A percentile compares a stretch with the other conserved stretches of the same genome.
These are phyloP conservation scores for Tenrec ecaudatus DNA, from an alignment of 2,113 vertebrate genomes.

Conservation along the genomic window DNA sequence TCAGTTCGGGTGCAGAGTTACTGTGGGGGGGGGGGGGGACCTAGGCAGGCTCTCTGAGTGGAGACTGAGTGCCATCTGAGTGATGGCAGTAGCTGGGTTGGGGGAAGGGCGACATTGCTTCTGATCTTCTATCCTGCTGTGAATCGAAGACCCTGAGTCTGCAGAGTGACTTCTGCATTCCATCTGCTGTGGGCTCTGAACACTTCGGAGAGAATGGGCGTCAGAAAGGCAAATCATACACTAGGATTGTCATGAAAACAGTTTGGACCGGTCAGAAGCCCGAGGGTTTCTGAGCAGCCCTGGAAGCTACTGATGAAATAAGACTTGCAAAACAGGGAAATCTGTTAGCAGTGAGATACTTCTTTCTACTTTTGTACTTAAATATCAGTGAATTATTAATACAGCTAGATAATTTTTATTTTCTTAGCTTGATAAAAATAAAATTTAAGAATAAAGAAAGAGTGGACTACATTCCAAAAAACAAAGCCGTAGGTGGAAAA, in stretches of 20 bases:
- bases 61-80: no score
- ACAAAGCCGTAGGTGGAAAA: background rate
- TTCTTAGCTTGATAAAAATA: background rate
- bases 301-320: background rate
- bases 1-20: no score
- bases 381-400: background rate
- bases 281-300: background rate
- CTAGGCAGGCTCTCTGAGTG: no score
- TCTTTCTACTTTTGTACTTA: constrained; percentile 5
- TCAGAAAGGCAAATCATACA: background rate
- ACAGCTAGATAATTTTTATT: background rate
- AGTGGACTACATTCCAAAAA: background rate
- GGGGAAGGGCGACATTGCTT: no score
- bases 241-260: background rate
- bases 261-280: background rate
- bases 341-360: no score
- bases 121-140: no score
- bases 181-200: background rate
- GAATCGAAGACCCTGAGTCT: no score
- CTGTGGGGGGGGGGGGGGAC: no score
- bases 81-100: no score
- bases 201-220: background rate
- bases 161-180: background rate
- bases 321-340: background rate
- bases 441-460: background rate